Evolutionary conservation across 2,113 vertebrate genomes (phyloP), one percentile per base, ranked within the genome.

Genomic region (Sinocyclocheilus grahami): DNA sequence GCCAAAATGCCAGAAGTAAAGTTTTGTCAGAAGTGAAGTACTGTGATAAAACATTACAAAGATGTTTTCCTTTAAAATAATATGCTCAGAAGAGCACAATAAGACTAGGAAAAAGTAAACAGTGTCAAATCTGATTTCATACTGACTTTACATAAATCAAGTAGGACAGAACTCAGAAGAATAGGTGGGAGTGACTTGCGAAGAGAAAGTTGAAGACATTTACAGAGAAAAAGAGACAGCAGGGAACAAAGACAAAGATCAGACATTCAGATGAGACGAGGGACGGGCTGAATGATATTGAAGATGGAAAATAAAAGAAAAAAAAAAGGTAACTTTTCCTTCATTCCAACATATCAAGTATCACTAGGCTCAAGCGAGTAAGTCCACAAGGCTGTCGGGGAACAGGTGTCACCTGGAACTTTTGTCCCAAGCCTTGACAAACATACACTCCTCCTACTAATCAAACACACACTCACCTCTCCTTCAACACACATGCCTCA

Each of bases 391-490:
- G 13, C 14, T 14, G 3, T 75, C 39, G 81, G 0, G 63, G 4
- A 86, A 46, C 37, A 30, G 24, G 42, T 81, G 79, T 84, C 65
- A 83, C 46, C 78, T 53, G 72, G 48, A n/a, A 72, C 37, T 89
- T 53, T 77, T 24, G 62, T 88, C 53, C 39, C 37, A 65, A 58
- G 63, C 27, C 75, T 71, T 65, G 27, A 72, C 30, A 86, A 89
- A 78, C 72, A 89, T 80, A 87, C 84, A 86, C 42, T 82, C 87
- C 86, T 79, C 88, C 88, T 87, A 82, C 53, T 87, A 86, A 83
- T 86, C 87, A 91, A 91, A 89, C 81, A 91, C 67, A 77, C 85
- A 67, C 67, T 71, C 69, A 77, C 51, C 67, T 63, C 80, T 78
- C 60, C 55, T 60, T 74, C 13, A 85, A 53, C 85, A 88, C 88